A percentile compares a stretch with the other conserved stretches of the same genome.
phyloP scores from a whole-genome alignment of 2,113 vertebrate species.

The Carettochelys insculpta region DNA sequence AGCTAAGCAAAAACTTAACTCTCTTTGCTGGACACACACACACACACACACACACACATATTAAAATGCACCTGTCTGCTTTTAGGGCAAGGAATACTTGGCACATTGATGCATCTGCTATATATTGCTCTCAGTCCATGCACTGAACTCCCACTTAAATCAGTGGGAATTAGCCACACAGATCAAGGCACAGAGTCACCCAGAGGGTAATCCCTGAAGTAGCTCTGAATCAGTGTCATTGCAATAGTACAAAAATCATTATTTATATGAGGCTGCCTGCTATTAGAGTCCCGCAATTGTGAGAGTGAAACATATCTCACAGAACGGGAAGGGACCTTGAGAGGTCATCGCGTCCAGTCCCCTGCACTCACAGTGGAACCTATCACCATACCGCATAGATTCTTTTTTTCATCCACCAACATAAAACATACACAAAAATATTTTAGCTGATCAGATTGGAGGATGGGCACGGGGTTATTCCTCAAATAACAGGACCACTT shows the following conservation, averaged over 20 bases:
- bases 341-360: no score
- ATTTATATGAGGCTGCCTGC: neutral
- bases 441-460: neutral
- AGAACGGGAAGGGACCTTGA: no score
- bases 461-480: neutral
- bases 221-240: conserved; percentile 17
- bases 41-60: neutral
- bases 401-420: no score
- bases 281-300: conserved; percentile 2
- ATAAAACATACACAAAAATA: neutral
- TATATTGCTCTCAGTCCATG: neutral
- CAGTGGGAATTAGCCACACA: neutral
- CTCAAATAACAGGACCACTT: neutral
- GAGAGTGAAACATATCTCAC: no score
- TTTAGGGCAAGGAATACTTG: neutral
- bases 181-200: conserved; percentile 23
- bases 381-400: no score
- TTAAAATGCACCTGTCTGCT: rapidly evolving
- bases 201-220: neutral
- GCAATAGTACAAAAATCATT: neutral
- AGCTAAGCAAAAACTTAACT: neutral
- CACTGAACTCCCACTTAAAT: neutral
- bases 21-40: neutral
- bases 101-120: neutral
- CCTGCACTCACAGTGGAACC: no score